phyloP scores from a whole-genome alignment of 2,797 vertebrate genomes.

The Emys orbicularis region DNA sequence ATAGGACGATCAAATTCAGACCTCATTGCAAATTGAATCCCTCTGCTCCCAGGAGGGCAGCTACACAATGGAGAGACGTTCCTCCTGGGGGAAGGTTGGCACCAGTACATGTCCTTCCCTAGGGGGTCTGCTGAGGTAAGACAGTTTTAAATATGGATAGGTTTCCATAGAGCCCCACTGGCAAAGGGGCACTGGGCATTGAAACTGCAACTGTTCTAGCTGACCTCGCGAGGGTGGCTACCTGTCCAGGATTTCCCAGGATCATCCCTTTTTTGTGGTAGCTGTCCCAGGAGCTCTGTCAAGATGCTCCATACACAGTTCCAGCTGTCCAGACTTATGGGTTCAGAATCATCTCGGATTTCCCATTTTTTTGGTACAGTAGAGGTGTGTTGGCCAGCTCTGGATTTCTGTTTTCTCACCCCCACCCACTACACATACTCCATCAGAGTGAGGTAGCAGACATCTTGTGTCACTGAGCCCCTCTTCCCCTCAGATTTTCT shows the following conservation, averaged over 20 bases:
- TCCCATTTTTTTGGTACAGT: background rate
- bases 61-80: background rate
- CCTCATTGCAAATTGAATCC: background rate
- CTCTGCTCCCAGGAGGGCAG: background rate
- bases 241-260: background rate
- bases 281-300: background rate
- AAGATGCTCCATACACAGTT: background rate
- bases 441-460: background rate
- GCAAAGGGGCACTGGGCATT: background rate
- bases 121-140: background rate
- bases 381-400: background rate
- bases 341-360: background rate
- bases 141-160: background rate
- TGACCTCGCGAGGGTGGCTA: background rate
- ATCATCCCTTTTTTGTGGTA: background rate
- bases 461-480: background rate
- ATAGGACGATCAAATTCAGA: background rate
- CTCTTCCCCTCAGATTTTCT: background rate
- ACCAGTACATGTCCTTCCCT: background rate
- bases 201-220: background rate
- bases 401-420: background rate
- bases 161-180: background rate
- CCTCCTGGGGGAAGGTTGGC: background rate
- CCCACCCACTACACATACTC: background rate
- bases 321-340: background rate